Evolutionary conservation across 2,888 invertebrate species (phyloP).

Genomic region (Nemurella pictetii): DNA sequence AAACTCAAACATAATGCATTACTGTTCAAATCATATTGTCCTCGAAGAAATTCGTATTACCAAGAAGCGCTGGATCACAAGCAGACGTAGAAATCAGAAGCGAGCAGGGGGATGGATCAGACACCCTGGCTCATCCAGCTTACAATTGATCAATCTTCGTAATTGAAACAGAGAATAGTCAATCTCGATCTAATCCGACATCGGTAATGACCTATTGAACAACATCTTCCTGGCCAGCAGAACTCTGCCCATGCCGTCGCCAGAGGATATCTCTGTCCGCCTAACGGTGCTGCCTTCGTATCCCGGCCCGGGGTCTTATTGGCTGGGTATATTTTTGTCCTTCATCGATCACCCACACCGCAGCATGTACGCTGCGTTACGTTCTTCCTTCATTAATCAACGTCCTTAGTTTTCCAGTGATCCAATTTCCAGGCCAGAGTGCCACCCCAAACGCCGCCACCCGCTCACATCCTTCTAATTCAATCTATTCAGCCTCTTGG

Average conservation of each 20-base stretch:
- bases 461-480: conserved; percentile 22
- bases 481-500: conserved; percentile 17
- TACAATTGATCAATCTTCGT: conserved; percentile 25
- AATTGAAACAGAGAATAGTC: conserved; percentile 26
- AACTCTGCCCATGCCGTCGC: background rate
- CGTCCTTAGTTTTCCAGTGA: conserved; percentile 39
- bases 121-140: background rate
- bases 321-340: conserved; percentile 23
- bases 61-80: background rate
- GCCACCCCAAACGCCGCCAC: background rate
- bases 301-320: conserved; percentile 5
- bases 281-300: background rate
- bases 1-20: background rate
- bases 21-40: background rate
- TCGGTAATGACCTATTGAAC: conserved; percentile 32
- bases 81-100: background rate
- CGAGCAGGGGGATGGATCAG: background rate
- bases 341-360: conserved; percentile 21
- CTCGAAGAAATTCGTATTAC: background rate
- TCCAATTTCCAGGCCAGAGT: conserved; percentile 34
- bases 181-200: conserved; percentile 30
- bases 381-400: conserved; percentile 38
- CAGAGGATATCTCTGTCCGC: conserved; percentile 1
- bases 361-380: background rate
- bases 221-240: conserved; percentile 2